Evolutionary conservation across 1,140 invertebrate species (phyloP), one percentile per base, ranked within the genome.

Genomic region (Drosophila pandora): DNA sequence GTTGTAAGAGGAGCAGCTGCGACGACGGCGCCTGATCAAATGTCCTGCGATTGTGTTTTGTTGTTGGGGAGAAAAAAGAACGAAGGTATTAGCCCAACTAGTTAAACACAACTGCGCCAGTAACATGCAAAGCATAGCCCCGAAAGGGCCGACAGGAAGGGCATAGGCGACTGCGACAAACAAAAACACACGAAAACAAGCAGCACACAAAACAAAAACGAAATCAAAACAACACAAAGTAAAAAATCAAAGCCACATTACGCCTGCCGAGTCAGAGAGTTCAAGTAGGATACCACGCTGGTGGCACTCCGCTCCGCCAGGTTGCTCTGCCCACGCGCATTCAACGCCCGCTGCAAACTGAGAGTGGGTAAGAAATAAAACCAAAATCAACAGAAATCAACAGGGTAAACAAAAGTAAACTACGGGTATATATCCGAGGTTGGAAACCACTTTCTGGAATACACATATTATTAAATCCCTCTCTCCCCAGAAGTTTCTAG

Each of bases 201-300:
- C 48, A 67, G 54, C 41, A 56, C 62, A 52, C 17, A 25, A 58
- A 65, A 37, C 30, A 37, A 7, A 53, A 45, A 23, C 8, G 30
- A 34, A 9, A 60, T 32, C 34, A 2, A 81, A 47, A 54, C 41
- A 79, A 47, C 43, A 47, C 43, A 76, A 81, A 60, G 52, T 71
- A 77, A 23, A 69, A 50, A 71, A 71, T 56, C 8, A 82, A 90
- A 77, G 69, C 69, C 67, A 78, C 77, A 74, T 91, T 91, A 91
- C 90, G 90, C 90, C 84, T 91, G 90, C 85, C 90, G 73, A 69
- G 62, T 87, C 54, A 85, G 79, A 48, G 82, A 78, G 61, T 75
- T 62, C 37, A 82, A 64, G 32, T 65, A 74, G 58, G 56, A 58
- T 8, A 68, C 72, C 55, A 77, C 48, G 67, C 56, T 77, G 58